phyloP scores from a whole-genome alignment of 2,113 vertebrate genomes.

The Grammatotria lemairii region DNA sequence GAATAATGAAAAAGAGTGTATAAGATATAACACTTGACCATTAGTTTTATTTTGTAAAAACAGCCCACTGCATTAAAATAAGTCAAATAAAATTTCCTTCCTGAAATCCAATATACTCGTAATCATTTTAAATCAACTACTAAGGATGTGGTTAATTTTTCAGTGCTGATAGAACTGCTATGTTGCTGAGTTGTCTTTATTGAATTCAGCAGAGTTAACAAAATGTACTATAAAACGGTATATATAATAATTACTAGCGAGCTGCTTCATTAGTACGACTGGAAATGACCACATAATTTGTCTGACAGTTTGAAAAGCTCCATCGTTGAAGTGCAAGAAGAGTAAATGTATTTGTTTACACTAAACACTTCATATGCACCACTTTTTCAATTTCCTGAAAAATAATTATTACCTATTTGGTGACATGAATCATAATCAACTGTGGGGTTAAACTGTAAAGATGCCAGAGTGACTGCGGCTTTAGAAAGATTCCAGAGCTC shows the following conservation, averaged over 20 bases:
- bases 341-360: neutral
- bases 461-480: neutral
- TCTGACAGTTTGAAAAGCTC: neutral
- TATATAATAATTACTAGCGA: neutral
- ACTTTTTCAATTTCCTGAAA: neutral
- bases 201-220: neutral
- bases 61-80: neutral
- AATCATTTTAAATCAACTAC: neutral
- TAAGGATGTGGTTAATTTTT: neutral
- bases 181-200: neutral
- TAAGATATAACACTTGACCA: neutral
- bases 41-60: neutral
- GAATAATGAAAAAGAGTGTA: neutral
- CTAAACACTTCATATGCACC: neutral
- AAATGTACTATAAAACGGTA: neutral
- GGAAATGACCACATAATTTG: neutral
- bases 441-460: neutral
- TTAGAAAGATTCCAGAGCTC: neutral
- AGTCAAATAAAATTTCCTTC: neutral
- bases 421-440: neutral
- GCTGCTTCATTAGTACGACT: neutral
- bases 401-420: neutral
- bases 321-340: neutral
- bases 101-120: neutral
- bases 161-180: neutral